phyloP scores from a whole-genome alignment of 2,797 vertebrate genomes.

The Triplophysa yarkandensis region DNA sequence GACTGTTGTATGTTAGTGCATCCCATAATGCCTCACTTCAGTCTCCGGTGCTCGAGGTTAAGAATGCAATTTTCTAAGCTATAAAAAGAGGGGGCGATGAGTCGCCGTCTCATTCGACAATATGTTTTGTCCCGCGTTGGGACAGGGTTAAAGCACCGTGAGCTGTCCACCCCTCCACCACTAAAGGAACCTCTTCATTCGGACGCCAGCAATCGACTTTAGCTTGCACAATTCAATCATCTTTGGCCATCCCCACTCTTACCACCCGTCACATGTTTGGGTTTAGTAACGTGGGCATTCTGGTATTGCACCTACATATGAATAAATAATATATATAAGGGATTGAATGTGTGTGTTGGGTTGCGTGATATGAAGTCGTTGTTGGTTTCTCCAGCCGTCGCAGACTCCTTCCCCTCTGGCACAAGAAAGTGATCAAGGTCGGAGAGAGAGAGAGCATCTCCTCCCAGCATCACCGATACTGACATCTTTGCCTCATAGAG shows the following conservation, averaged over 20 bases:
- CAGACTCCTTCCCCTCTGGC: constrained; percentile 38
- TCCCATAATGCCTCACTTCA: constrained; percentile 5
- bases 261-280: constrained; percentile 15
- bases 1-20: constrained; percentile 42
- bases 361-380: constrained; percentile 25
- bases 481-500: background rate
- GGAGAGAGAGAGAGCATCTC: constrained; percentile 31
- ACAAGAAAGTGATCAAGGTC: constrained; percentile 14
- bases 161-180: constrained; percentile 52
- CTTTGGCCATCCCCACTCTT: constrained; percentile 14
- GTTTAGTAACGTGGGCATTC: constrained; percentile 64
- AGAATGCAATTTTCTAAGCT: constrained; percentile 42
- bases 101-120: constrained; percentile 14
- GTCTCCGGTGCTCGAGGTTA: constrained; percentile 1
- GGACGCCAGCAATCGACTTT: constrained; percentile 42
- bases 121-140: constrained; percentile 18
- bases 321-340: background rate
- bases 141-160: constrained; percentile 40
- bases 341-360: background rate
- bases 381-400: constrained; percentile 42
- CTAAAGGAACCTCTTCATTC: constrained; percentile 28
- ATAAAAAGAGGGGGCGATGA: constrained; percentile 39
- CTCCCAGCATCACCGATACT: constrained; percentile 14
- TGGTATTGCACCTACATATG: constrained; percentile 59
- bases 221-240: constrained; percentile 36